Percentiles rank a stretch among this genome's conserved stretches.
These are phyloP conservation scores for Eremobia ochroleuca DNA, from an alignment of 2,888 invertebrate species.

Conservation along the genomic window DNA sequence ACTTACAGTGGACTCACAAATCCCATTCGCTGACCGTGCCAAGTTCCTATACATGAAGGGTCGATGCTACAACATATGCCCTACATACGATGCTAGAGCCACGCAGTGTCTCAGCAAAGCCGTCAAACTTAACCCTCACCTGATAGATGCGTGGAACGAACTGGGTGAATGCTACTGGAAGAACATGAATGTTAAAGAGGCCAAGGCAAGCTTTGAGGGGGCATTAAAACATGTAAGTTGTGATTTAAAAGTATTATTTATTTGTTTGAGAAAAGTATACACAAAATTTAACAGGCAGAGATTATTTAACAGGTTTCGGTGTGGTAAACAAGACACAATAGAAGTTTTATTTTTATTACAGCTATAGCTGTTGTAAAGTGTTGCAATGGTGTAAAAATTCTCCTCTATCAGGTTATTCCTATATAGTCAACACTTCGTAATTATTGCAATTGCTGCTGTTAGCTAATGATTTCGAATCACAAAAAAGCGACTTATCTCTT, in stretches of 20 bases:
- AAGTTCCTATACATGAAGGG: conserved; percentile 94
- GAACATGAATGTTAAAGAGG: conserved; percentile 94
- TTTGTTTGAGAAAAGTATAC: not conserved
- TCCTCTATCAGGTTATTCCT: not conserved
- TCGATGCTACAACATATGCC: conserved; percentile 93
- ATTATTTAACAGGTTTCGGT: not conserved
- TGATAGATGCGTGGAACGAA: conserved; percentile 96
- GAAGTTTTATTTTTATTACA: not conserved
- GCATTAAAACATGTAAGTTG: conserved; percentile 93
- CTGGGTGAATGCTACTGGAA: conserved; percentile 97
- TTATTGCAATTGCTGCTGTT: not conserved
- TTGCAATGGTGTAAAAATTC: not conserved
- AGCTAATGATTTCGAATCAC: not conserved
- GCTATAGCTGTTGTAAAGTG: not conserved
- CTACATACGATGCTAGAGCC: conserved; percentile 93
- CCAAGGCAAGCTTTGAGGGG: conserved; percentile 95
- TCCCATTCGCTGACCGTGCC: conserved; percentile 84
- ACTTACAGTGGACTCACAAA: conserved; percentile 76
- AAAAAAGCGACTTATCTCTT: not conserved
- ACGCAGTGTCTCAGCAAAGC: conserved; percentile 95
- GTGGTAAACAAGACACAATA: too few species aligned
- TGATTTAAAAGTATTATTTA: too few species aligned
- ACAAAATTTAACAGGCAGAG: too few species aligned
- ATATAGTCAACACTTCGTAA: not conserved
- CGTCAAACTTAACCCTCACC: conserved; percentile 95